phyloP scores from a whole-genome alignment of 2,888 invertebrate genomes.

The Macrophya annulata region DNA sequence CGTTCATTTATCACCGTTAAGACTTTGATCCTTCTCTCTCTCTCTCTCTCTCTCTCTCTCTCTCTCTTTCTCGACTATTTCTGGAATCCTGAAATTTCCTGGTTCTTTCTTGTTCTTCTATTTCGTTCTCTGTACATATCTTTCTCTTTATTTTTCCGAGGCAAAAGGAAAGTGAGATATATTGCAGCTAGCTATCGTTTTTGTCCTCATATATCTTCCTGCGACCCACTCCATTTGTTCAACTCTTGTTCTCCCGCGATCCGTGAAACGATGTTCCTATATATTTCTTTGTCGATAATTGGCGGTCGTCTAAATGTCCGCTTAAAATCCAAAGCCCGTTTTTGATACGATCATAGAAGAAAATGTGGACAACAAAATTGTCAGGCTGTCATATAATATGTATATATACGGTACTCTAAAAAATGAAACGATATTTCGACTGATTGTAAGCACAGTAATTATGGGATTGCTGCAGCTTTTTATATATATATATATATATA shows the following conservation, averaged over 20 bases:
- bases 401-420: conserved; percentile 38
- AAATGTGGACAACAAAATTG: not conserved
- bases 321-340: not conserved
- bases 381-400: not conserved
- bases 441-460: not conserved
- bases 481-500: no score
- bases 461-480: not conserved
- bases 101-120: not conserved
- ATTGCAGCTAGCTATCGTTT: conserved; percentile 21
- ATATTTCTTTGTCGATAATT: conserved; percentile 21
- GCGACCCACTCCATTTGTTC: conserved; percentile 6
- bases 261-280: not conserved
- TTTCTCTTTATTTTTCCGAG: not conserved
- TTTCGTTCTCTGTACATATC: not conserved
- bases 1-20: not conserved
- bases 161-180: conserved; percentile 31
- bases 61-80: not conserved
- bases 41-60: not conserved
- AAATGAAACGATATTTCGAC: conserved; percentile 22
- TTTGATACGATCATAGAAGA: not conserved
- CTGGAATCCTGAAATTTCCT: not conserved
- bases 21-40: not conserved
- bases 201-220: not conserved
- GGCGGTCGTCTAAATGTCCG: not conserved
- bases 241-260: not conserved